Base-by-base conservation (phyloP, 2,888 invertebrate genomes). In the Acrobasis repandana region DNA sequence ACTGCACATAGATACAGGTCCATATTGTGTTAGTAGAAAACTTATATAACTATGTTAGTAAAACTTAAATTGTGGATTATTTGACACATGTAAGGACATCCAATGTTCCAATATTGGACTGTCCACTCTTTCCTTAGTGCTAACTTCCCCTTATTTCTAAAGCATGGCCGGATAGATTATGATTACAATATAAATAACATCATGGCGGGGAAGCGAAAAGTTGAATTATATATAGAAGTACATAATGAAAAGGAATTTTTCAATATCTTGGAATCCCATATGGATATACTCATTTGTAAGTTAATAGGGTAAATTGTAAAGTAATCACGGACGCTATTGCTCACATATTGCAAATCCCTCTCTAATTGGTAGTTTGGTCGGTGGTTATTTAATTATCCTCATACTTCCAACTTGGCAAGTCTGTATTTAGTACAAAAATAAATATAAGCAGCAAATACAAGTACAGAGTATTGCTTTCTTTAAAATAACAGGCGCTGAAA, bases 251-350 rank as follows among this genome's bases (percentile, higher is more conserved):
- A 75, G 51, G 87, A 90, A 56, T 86, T 90, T 58, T 73, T 85
- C n/a, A 62, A 69, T 36, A 66, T 80, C 0, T 61, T 91, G 2
- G 70, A 67, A n/a, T 72, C 63, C 54, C 74, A 82, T 67, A 58
- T 64, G 9, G 69, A 85, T 46, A 70, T 67, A 56, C 72, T 91
- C 15, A 85, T 91, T 68, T 90, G 91, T 91, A 70, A 89, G 90
- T 85, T 46, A n/a, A 14, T 20, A 5, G 28, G 4, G 20, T 28
- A 28, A 28, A 28, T 15, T 34, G 15, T 52, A 52, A n/a, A 48
- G 47, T 16, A 9, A 9, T 15, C 16, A 48, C 47, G 4, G 1
- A 16, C 14, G 9, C 15, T 48, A 48, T 16, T 16, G 47, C 28
- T 28, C 4, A 28, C 28, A n/a, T n/a, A n/a, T n/a, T 28, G 28